Evolutionary conservation across 2,797 vertebrate genomes (phyloP), one percentile per base, ranked within the genome.

Genomic region (Fistularia commersonii): DNA sequence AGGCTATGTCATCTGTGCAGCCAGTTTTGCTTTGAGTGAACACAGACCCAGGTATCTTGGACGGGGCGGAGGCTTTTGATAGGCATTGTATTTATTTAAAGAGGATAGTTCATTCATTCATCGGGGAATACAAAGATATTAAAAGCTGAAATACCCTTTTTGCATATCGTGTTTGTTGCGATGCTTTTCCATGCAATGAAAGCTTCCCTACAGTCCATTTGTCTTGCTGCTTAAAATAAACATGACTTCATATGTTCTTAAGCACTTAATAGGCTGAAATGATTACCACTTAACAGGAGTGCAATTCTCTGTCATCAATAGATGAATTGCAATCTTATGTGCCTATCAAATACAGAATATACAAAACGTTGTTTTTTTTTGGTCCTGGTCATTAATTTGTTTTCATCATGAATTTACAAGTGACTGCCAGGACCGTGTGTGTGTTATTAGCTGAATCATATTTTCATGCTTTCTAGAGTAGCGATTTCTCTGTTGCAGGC

Each of bases 361-460:
- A 14, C 10, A 12, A 9, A 57, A 39, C 11, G 9, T 41, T 7
- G 39, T 3, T 32, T 44, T 32, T 48, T 39, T n/a, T 7, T 15
- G 14, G 47, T 23, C 6, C 10, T 46, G 49, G 12, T 43, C 1
- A 33, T 45, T 49, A 23, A 23, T 34, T 13, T 13, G 48, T 11
- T 32, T 35, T 33, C 3, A 1, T 14, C 0, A 36, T n/a, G n/a
- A 47, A 40, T 41, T 8, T 15, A 7, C 6, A 8, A 47, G 35
- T 11, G 31, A 42, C 48, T 14, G 23, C 10, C 8, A 10, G 12
- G 32, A 7, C 9, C 13, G 5, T 43, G 44, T 33, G 11, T 46
- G 12, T 66, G 53, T 50, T 38, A 8, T 35, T 62, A 51, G 68
- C 40, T 54, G 61, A 54, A 69, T 78, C 79, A 64, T 60, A 60